A percentile compares a stretch with the other conserved stretches of the same genome.
Evolutionary conservation across 1,140 invertebrate species (phyloP).

Genomic region (Caenorhabditis elegans): WBcel235 BX284605.5:9472501-9473000

Average conservation of each 20-base stretch:
- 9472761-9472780: conserved; percentile 18
- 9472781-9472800: too few relatives aligned
- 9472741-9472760: neutral
- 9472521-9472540: neutral
- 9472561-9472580: neutral
- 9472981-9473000: too few relatives aligned
- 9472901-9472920: too few relatives aligned
- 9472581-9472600: neutral
- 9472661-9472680: conserved; percentile 24
- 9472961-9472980: too few relatives aligned
- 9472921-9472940: too few relatives aligned
- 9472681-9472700: conserved; percentile 9
- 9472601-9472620: neutral
- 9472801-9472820: too few relatives aligned
- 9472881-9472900: too few relatives aligned
- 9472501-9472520: conserved; percentile 31
- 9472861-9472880: too few relatives aligned
- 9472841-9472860: too few relatives aligned
- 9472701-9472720: neutral
- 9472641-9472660: neutral
- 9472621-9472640: neutral
- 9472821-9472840: too few relatives aligned
- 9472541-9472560: neutral
- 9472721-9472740: neutral
- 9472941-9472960: too few relatives aligned